Percentiles rank a stretch among this genome's conserved stretches.
phyloP scores from a whole-genome alignment of 2,888 invertebrate species.

The Acanthoscelides obtectus region DNA sequence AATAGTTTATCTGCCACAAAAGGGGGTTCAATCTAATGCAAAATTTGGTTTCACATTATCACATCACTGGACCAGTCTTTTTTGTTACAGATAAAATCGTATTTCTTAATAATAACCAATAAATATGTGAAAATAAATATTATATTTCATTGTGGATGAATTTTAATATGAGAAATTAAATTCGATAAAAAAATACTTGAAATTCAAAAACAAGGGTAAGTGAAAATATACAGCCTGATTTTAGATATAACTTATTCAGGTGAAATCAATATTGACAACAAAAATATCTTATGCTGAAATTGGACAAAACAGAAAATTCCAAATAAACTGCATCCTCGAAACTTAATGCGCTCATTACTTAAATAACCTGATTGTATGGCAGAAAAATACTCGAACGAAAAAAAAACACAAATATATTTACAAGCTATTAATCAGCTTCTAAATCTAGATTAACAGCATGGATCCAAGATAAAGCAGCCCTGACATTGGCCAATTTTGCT shows the following conservation, averaged over 20 bases:
- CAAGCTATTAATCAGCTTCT: background rate
- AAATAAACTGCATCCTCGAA: too few relatives aligned
- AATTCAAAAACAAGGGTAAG: too few relatives aligned
- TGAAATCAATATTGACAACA: too few relatives aligned
- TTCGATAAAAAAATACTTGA: background rate
- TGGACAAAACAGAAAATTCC: too few relatives aligned
- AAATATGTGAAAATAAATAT: background rate
- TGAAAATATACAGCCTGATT: too few relatives aligned
- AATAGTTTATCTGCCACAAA: background rate
- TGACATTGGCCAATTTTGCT: constrained; percentile 57
- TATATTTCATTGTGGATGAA: background rate
- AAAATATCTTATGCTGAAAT: too few relatives aligned
- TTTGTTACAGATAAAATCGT: background rate
- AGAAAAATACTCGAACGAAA: background rate
- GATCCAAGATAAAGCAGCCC: constrained; percentile 62
- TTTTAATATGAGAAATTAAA: background rate
- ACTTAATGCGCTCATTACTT: too few relatives aligned
- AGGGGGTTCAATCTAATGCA: background rate
- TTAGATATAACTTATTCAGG: too few relatives aligned
- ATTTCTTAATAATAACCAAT: background rate
- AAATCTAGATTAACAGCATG: constrained; percentile 43
- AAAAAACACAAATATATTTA: background rate
- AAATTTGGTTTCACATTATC: background rate
- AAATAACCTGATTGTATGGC: background rate
- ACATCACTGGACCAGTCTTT: background rate